Conservation (phyloP, 2,797 vertebrate genomes). For the Siniperca undulata region DNA sequence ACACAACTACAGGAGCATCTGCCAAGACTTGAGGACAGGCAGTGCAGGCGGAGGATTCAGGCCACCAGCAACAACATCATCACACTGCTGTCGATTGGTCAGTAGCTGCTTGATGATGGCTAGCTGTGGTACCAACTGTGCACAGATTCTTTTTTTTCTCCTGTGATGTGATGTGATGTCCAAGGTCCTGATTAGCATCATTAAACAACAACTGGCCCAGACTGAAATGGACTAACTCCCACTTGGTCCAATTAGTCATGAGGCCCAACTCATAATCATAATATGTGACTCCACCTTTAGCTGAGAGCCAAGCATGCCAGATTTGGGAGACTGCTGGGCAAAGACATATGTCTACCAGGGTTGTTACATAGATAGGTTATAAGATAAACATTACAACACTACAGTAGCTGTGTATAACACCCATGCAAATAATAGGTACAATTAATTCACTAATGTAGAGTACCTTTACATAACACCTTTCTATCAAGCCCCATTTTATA, state of each 20-base stretch:
- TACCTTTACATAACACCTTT: background rate
- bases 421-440: background rate
- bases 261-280: conserved; percentile 1
- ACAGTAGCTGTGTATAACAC: background rate
- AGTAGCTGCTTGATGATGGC: conserved; percentile 4
- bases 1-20: conserved; percentile 28
- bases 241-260: conserved; percentile 19
- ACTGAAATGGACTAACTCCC: conserved; percentile 7
- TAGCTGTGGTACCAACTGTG: conserved; percentile 2
- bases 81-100: conserved; percentile 12
- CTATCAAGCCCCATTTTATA: background rate
- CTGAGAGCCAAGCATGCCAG: background rate
- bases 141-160: conserved; percentile 2
- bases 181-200: conserved; percentile 8
- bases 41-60: background rate
- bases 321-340: background rate
- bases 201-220: conserved; percentile 14
- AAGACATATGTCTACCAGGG: background rate
- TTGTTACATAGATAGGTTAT: background rate
- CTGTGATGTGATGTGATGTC: conserved; percentile 9
- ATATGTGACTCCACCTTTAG: background rate
- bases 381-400: background rate
- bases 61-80: background rate
- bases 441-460: background rate
- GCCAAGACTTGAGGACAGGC: conserved; percentile 22